Conservation (phyloP, 2,113 vertebrate genomes). For the Alectura lathami region DNA sequence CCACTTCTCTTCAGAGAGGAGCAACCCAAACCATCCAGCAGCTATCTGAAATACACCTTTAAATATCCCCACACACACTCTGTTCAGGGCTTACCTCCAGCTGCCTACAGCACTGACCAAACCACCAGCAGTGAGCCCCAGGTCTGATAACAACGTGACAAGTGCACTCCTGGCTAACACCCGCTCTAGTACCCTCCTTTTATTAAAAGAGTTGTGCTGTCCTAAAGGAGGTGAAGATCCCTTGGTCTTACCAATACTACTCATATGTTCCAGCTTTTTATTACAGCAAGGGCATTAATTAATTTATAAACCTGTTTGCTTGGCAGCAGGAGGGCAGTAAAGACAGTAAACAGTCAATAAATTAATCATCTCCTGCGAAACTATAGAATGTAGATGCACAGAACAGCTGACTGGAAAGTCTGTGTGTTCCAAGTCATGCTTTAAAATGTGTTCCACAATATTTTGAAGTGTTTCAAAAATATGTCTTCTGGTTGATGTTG, state of each 20-base stretch:
- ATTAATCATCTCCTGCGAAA: neutral
- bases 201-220: neutral
- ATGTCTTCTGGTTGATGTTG: neutral
- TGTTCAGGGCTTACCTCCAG: neutral
- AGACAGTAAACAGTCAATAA: neutral
- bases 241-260: neutral
- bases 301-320: neutral
- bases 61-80: rapidly evolving
- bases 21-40: neutral
- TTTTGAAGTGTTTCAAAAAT: slow-evolving; percentile 29
- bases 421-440: neutral
- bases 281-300: neutral
- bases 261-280: neutral
- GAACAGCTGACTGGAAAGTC: slow-evolving; percentile 10
- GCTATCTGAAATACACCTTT: rapidly evolving
- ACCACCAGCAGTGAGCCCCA: neutral
- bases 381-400: neutral
- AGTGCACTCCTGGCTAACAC: neutral
- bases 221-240: neutral
- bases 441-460: slow-evolving; percentile 14
- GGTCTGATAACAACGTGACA: neutral
- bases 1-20: neutral
- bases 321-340: neutral
- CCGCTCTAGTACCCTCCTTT: neutral
- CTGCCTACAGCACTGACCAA: neutral